phyloP scores from a whole-genome alignment of 1,140 invertebrate species.

The Sesamia nonagrioides region DNA sequence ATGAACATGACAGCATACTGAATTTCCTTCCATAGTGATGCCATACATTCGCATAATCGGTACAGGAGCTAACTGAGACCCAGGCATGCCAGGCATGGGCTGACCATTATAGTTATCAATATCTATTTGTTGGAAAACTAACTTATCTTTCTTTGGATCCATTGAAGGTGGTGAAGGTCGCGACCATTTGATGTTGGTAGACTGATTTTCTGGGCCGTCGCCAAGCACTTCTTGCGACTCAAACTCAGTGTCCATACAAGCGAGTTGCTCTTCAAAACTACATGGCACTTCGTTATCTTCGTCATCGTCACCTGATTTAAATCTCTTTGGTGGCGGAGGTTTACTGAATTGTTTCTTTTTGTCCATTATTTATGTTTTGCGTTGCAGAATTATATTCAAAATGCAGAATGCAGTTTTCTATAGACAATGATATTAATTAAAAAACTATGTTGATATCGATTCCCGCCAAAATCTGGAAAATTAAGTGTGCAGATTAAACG shows the following conservation, averaged over 20 bases:
- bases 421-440: constrained; percentile 4
- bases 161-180: constrained; percentile 91
- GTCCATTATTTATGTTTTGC: constrained; percentile 65
- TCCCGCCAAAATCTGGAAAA: constrained; percentile 42
- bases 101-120: constrained; percentile 96
- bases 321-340: constrained; percentile 77
- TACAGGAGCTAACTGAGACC: constrained; percentile 92
- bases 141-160: constrained; percentile 89
- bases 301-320: constrained; percentile 86
- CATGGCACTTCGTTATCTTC: constrained; percentile 87
- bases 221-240: constrained; percentile 85
- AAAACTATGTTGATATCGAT: not conserved
- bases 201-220: constrained; percentile 91
- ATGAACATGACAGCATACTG: constrained; percentile 98
- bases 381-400: not conserved
- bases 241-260: constrained; percentile 88
- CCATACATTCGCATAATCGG: constrained; percentile 98
- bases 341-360: constrained; percentile 69
- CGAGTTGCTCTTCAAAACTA: constrained; percentile 89
- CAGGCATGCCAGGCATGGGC: constrained; percentile 95
- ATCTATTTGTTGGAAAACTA: constrained; percentile 97
- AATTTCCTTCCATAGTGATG: constrained; percentile 96
- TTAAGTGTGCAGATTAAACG: too few species aligned
- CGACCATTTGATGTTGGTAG: constrained; percentile 90
- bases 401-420: constrained; percentile 9